These are phyloP conservation scores for Acropternis orthonyx DNA, from an alignment of 2,797 vertebrate genomes.

Conservation along the genomic window DNA sequence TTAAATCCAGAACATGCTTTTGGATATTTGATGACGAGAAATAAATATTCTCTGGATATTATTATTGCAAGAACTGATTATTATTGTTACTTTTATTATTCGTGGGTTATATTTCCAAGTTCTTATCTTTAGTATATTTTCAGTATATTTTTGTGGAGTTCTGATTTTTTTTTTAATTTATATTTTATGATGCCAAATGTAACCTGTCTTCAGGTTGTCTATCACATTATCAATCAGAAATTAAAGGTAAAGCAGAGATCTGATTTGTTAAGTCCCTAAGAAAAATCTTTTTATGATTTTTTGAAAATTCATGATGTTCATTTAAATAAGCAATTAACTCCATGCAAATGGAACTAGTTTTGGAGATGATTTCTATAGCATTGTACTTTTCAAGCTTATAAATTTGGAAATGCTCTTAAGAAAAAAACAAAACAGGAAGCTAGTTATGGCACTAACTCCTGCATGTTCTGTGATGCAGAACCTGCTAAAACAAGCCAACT, in stretches of 20 bases:
- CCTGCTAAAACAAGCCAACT: background rate
- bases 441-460: background rate
- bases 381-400: background rate
- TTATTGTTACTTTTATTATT: background rate
- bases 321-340: background rate
- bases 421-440: background rate
- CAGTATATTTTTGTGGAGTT: background rate
- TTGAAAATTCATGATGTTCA: background rate
- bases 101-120: background rate
- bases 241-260: background rate
- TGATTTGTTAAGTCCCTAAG: background rate
- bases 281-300: background rate
- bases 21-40: background rate
- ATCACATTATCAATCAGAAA: background rate
- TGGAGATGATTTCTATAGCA: background rate
- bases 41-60: background rate
- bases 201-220: background rate
- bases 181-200: background rate
- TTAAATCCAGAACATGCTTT: background rate
- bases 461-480: background rate
- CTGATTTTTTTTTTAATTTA: background rate
- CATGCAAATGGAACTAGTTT: background rate
- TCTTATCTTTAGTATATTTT: background rate
- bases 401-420: background rate
- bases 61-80: background rate